These are phyloP conservation scores for Pristiophorus japonicus DNA, from an alignment of 2,113 vertebrate species.

Conservation along the genomic window DNA sequence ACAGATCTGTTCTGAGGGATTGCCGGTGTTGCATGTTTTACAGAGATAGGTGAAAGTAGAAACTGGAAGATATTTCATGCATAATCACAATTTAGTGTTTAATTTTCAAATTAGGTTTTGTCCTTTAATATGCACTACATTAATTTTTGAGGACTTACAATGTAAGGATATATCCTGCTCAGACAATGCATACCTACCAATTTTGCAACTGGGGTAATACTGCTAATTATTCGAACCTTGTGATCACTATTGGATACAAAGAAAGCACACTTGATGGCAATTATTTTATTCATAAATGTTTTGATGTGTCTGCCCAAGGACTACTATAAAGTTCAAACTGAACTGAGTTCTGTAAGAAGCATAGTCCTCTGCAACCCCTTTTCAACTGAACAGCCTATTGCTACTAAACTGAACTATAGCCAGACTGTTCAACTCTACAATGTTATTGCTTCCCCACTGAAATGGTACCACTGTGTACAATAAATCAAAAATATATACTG, in stretches of 20 bases:
- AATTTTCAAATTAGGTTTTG: background rate
- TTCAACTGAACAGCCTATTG: background rate
- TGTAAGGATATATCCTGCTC: background rate
- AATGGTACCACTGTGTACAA: background rate
- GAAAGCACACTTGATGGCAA: background rate
- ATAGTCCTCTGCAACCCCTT: background rate
- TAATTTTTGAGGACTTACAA: background rate
- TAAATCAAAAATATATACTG: background rate
- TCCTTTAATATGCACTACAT: background rate
- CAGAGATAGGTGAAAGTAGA: conserved; percentile 41
- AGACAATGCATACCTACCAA: background rate
- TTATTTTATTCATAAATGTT: background rate
- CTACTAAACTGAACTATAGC: background rate
- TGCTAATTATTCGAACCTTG: background rate
- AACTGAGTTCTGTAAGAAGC: background rate
- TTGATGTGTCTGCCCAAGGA: background rate
- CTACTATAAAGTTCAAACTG: background rate
- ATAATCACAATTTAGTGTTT: background rate
- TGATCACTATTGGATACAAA: background rate
- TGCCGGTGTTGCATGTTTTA: conserved; percentile 45
- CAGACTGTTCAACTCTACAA: background rate
- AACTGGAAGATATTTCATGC: conserved; percentile 40
- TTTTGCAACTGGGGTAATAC: background rate
- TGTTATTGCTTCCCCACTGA: background rate
- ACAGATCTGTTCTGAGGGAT: conserved; percentile 50